Evolutionary conservation across 2,113 vertebrate species (phyloP), one percentile per base, ranked within the genome.

Genomic region (Rynchops niger): DNA sequence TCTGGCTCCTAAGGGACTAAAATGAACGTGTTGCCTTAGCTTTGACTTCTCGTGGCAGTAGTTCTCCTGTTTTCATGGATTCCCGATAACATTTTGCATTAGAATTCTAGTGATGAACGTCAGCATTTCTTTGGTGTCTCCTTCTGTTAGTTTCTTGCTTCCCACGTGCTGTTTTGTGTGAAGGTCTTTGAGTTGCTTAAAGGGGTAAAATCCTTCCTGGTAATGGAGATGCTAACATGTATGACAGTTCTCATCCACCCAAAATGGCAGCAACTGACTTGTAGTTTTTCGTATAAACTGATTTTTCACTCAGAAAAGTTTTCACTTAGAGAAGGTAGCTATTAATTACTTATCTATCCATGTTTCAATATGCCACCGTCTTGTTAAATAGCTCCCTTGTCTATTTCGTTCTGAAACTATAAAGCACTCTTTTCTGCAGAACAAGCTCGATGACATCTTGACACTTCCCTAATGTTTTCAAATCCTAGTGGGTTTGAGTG

Each of bases 301-400:
- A 94, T 85, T 77, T 94, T 95, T 94, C 96, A 91, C 84, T 93
- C 82, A 61, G 84, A 96, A 92, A 96, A 96, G 90, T 96, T 96
- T 97, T 96, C 88, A 93, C 92, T 96, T 94, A 81, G 63, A 96
- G 85, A 93, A 94, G 90, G 88, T 97, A 97, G 92, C 95, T 96
- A 96, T 96, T 97, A 97, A 96, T 97, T 96, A 90, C 93, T 93
- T 94, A 95, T 53, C 90, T 78, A 69, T 92, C 93, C 90, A 72
- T 94, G 93, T 95, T 96, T 96, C 96, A 96, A 80, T 97, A 97
- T 94, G 95, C 90, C 88, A 93, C 92, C 50, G 19, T 90, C 97
- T 96, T 21, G 21, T 95, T 97, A 97, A 97, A 96, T 97, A 93
- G 92, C 90, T 97, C 90, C 90, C 92, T 94, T 96, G 94, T 97